Conservation (phyloP, 2,113 vertebrate genomes). For the Heteronetta atricapilla region DNA sequence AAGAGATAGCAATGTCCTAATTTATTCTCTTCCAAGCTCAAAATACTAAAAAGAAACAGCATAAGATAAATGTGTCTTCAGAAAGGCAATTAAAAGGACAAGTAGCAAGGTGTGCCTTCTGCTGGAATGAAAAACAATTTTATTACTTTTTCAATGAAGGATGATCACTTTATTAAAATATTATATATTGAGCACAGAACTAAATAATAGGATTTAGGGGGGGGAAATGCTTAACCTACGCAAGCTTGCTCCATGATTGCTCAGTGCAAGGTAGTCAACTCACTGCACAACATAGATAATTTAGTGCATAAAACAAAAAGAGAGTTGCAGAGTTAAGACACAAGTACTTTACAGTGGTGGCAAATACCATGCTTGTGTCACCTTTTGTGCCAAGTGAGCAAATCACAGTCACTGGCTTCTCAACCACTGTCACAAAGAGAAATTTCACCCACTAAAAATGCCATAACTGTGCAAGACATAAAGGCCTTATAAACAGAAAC, state of each 20-base stretch:
- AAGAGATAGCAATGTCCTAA: not conserved
- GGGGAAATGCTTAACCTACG: not conserved
- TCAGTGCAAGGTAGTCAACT: not conserved
- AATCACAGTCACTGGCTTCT: not conserved
- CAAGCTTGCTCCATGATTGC: not conserved
- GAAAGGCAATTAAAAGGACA: not conserved
- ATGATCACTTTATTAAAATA: not conserved
- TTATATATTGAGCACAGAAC: not conserved
- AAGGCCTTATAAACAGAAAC: not conserved
- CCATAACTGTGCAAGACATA: fast-evolving
- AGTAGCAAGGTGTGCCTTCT: not conserved
- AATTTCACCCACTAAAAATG: not conserved
- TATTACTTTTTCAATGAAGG: not conserved
- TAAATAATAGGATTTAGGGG: not conserved
- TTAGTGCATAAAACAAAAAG: not conserved
- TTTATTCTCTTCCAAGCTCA: slow-evolving; percentile 34
- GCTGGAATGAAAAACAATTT: not conserved
- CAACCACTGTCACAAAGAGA: not conserved
- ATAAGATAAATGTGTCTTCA: not conserved
- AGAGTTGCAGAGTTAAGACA: not conserved
- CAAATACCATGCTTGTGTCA: not conserved
- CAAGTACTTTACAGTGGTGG: not conserved
- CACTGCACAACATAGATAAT: not conserved
- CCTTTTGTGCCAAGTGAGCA: not conserved
- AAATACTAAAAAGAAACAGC: not conserved